These are phyloP conservation scores for Neostethus bicornis DNA, from an alignment of 2,797 vertebrate species.

Conservation along the genomic window DNA sequence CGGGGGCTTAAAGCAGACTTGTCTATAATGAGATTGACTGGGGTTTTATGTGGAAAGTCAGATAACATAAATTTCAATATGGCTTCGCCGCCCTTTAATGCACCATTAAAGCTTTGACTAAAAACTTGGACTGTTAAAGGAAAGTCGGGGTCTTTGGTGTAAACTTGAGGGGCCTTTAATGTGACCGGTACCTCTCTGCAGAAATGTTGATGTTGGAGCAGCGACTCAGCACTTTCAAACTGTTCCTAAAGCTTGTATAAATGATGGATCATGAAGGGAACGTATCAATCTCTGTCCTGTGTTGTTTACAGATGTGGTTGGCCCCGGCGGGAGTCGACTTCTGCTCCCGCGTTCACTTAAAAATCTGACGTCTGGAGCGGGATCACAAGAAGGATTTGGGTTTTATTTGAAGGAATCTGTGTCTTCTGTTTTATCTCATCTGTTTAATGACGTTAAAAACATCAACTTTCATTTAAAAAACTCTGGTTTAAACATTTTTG, in stretches of 20 bases:
- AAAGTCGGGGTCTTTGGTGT: slow-evolving; percentile 33
- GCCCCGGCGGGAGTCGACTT: slow-evolving; percentile 70
- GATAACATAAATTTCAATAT: slow-evolving; percentile 72
- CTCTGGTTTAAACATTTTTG: background rate
- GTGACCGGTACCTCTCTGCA: slow-evolving; percentile 1
- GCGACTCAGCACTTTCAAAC: slow-evolving; percentile 4
- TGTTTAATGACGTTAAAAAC: slow-evolving; percentile 5
- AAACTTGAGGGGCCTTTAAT: slow-evolving; percentile 22
- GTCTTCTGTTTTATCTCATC: background rate
- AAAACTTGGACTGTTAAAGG: slow-evolving; percentile 34
- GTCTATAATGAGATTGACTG: slow-evolving; percentile 79
- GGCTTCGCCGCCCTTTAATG: slow-evolving; percentile 52
- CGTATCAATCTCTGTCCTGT: slow-evolving; percentile 23
- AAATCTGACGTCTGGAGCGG: slow-evolving; percentile 9
- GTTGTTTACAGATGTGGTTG: slow-evolving; percentile 74
- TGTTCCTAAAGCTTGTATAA: background rate
- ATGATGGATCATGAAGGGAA: background rate
- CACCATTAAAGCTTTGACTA: slow-evolving; percentile 45
- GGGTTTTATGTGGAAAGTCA: slow-evolving; percentile 82
- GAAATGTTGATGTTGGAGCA: background rate
- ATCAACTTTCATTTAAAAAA: background rate
- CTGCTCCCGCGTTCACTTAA: slow-evolving; percentile 56
- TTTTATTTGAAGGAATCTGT: background rate
- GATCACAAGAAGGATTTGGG: background rate
- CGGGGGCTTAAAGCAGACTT: slow-evolving; percentile 69